Evolutionary conservation across 2,797 vertebrate genomes (phyloP).

Genomic region (Arrhamphus sclerolepis): DNA sequence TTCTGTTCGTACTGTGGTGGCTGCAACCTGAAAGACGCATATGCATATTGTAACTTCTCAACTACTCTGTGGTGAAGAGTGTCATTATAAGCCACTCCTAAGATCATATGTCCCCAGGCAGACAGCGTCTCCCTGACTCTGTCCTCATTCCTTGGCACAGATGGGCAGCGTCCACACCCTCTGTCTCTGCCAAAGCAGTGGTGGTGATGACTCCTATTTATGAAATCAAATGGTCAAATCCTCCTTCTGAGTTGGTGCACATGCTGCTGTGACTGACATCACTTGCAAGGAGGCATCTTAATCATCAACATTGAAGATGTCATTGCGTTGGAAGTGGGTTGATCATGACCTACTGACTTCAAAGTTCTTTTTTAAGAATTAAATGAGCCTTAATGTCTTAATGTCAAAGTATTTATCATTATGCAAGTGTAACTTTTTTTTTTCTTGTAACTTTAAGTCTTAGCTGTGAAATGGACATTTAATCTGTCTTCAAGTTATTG

Average conservation of each 20-base stretch:
- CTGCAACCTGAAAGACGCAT: too few relatives aligned
- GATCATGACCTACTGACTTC: not conserved
- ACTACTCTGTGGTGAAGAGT: constrained; percentile 27
- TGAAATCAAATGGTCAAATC: constrained; percentile 26
- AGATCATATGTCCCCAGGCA: constrained; percentile 10
- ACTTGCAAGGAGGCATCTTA: too few relatives aligned
- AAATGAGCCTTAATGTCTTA: not conserved
- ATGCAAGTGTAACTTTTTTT: too few relatives aligned
- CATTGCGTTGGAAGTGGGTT: not conserved
- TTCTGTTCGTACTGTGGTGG: too few relatives aligned
- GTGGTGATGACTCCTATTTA: constrained; percentile 57
- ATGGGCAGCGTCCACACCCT: constrained; percentile 40
- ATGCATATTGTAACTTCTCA: constrained; percentile 12
- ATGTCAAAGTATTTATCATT: too few relatives aligned
- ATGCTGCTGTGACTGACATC: constrained; percentile 30
- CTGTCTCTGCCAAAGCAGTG: constrained; percentile 35
- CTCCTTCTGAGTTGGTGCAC: constrained; percentile 19
- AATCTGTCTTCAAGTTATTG: too few relatives aligned
- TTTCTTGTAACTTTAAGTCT: too few relatives aligned
- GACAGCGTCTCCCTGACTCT: constrained; percentile 22
- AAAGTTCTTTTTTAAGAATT: not conserved
- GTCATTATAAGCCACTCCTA: constrained; percentile 27
- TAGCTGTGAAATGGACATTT: too few relatives aligned
- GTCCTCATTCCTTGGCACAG: constrained; percentile 55
- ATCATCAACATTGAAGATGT: constrained; percentile 6